These are phyloP conservation scores for Acomys russatus DNA, from an alignment of 2,797 vertebrate species.

Conservation along the genomic window DNA sequence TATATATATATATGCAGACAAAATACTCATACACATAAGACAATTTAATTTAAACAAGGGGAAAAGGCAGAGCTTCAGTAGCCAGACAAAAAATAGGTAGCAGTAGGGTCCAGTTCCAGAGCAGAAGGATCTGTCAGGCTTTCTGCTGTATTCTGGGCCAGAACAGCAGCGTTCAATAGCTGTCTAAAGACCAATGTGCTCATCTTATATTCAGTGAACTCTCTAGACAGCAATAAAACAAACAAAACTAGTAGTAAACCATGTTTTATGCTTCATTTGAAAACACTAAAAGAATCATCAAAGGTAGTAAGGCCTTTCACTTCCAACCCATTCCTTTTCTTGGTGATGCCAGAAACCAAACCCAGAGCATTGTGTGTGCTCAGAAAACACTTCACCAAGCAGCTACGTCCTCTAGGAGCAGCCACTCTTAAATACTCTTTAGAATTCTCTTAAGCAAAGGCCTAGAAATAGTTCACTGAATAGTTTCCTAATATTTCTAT, in stretches of 20 bases:
- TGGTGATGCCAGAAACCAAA: background rate
- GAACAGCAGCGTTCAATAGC: background rate
- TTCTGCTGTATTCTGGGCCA: background rate
- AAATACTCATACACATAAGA: background rate
- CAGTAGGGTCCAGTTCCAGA: fast-evolving
- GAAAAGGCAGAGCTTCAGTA: background rate
- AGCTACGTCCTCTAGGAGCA: no score
- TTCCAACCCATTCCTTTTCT: background rate
- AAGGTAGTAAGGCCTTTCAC: background rate
- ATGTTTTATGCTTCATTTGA: slow-evolving; percentile 23
- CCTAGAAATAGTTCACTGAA: background rate
- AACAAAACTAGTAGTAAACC: slow-evolving; percentile 18
- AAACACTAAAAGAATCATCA: slow-evolving; percentile 24
- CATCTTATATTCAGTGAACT: background rate
- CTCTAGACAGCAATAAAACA: slow-evolving; percentile 3
- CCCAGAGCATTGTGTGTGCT: background rate
- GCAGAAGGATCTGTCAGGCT: background rate
- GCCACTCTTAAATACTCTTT: slow-evolving; percentile 27
- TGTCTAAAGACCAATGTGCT: background rate
- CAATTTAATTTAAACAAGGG: background rate
- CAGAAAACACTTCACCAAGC: background rate
- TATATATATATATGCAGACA: background rate
- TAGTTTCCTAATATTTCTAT: slow-evolving; percentile 37
- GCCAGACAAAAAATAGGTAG: background rate
- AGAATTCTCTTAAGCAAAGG: background rate